Conservation (phyloP, 2,113 vertebrate genomes). For the Pachycephala philippinensis region DNA sequence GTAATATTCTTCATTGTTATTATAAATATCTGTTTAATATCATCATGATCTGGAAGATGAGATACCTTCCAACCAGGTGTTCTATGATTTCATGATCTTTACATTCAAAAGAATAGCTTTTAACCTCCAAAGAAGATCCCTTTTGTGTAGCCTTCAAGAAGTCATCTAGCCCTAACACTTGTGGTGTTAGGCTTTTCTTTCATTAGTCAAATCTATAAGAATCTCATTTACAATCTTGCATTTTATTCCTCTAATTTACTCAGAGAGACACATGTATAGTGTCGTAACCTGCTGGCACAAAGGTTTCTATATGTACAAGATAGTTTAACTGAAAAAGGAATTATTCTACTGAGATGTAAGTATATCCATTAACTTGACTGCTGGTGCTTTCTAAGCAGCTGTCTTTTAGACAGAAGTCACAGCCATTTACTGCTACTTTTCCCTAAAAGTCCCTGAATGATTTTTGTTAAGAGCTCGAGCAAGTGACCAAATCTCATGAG, state of each 20-base stretch:
- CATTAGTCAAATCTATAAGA: background rate
- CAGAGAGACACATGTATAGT: background rate
- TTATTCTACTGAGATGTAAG: background rate
- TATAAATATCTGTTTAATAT: background rate
- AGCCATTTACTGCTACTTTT: background rate
- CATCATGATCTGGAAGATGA: background rate
- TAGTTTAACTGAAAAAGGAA: background rate
- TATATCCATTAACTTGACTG: background rate
- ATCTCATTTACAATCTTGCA: background rate
- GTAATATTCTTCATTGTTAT: background rate
- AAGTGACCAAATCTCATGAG: slow-evolving; percentile 3
- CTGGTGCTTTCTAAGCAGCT: background rate
- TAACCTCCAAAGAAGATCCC: background rate
- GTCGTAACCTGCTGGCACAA: background rate
- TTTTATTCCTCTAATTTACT: background rate
- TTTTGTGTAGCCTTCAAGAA: background rate
- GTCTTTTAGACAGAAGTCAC: background rate
- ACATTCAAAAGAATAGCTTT: background rate
- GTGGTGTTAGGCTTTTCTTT: background rate
- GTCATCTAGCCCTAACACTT: background rate
- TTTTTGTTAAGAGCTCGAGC: background rate
- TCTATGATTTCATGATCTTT: background rate
- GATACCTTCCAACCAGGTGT: background rate
- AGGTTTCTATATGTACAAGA: background rate
- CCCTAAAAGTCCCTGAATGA: background rate